Percentiles rank a stretch among this genome's conserved stretches.
phyloP scores from a whole-genome alignment of 30 jellyfish, hydroid and myxozoan genomes.

The Euphysa ruthae region DNA sequence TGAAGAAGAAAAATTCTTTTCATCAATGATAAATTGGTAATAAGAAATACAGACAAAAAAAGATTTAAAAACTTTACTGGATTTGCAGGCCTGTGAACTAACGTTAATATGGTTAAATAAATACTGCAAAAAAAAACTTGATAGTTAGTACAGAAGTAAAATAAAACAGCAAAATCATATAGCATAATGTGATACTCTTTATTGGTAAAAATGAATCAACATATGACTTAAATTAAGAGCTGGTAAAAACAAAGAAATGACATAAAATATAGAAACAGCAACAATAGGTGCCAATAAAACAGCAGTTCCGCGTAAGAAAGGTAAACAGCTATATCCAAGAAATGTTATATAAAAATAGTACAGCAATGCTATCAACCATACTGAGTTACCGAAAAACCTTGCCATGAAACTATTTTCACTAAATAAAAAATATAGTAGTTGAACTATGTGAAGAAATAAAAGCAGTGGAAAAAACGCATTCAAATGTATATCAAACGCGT shows the following conservation, averaged over 20 bases:
- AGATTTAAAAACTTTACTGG: too few species aligned
- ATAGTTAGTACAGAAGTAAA: background rate
- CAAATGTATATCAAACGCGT: slow-evolving; percentile 90
- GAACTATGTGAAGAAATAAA: slow-evolving; percentile 70
- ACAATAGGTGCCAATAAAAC: slow-evolving; percentile 56
- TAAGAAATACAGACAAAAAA: too few species aligned
- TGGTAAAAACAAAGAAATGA: slow-evolving; percentile 51
- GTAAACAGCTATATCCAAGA: slow-evolving; percentile 95
- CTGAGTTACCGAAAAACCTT: slow-evolving; percentile 72
- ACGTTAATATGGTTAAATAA: too few species aligned
- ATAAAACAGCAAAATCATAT: background rate
- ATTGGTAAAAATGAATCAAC: slow-evolving; percentile 64
- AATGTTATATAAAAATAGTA: slow-evolving; percentile 86
- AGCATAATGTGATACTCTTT: slow-evolving; percentile 52
- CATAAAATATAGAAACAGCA: slow-evolving; percentile 39
- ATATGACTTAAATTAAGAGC: slow-evolving; percentile 62
- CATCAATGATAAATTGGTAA: too few species aligned
- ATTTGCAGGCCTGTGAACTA: too few species aligned
- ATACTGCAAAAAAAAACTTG: too few species aligned
- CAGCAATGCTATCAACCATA: slow-evolving; percentile 84
- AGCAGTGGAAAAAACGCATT: slow-evolving; percentile 90
- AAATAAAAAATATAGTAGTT: slow-evolving; percentile 45
- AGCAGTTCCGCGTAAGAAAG: slow-evolving; percentile 83
- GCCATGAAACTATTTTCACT: slow-evolving; percentile 61
- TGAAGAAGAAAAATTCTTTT: too few species aligned